Percentiles rank a stretch among this genome's conserved stretches.
These are phyloP conservation scores for Argentina silus DNA, from an alignment of 2,797 vertebrate species.

Conservation along the genomic window DNA sequence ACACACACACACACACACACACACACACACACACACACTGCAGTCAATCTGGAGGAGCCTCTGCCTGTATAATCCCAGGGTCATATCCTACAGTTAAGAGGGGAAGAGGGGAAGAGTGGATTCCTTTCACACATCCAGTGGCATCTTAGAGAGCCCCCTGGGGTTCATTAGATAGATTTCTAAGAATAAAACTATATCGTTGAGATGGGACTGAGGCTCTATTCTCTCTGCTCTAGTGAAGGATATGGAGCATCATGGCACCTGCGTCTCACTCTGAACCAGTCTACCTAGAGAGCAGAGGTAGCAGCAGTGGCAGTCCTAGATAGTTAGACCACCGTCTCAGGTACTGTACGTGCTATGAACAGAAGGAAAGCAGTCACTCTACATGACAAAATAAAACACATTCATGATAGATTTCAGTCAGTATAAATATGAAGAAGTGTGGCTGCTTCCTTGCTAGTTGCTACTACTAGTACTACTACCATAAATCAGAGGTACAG, in stretches of 20 bases:
- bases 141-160: slow-evolving; percentile 45
- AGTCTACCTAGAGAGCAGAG: no score
- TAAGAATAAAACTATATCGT: slow-evolving; percentile 31
- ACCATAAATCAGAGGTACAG: no score
- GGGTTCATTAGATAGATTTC: slow-evolving; percentile 40
- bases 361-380: no score
- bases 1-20: not conserved
- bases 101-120: slow-evolving; percentile 22
- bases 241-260: not conserved
- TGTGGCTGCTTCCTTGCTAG: no score
- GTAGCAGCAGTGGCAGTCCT: no score
- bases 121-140: slow-evolving; percentile 55
- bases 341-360: no score
- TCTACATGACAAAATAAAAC: no score
- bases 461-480: no score
- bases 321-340: no score
- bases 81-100: slow-evolving; percentile 23
- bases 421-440: no score
- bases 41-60: slow-evolving; percentile 33
- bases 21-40: slow-evolving; percentile 7
- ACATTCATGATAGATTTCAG: no score
- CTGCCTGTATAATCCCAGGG: slow-evolving; percentile 45
- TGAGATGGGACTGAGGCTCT: slow-evolving; percentile 23
- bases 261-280: not conserved
- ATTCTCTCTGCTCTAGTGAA: not conserved